These are phyloP conservation scores for Eudorcas thomsonii DNA, from an alignment of 2,113 vertebrate species.

Conservation along the genomic window DNA sequence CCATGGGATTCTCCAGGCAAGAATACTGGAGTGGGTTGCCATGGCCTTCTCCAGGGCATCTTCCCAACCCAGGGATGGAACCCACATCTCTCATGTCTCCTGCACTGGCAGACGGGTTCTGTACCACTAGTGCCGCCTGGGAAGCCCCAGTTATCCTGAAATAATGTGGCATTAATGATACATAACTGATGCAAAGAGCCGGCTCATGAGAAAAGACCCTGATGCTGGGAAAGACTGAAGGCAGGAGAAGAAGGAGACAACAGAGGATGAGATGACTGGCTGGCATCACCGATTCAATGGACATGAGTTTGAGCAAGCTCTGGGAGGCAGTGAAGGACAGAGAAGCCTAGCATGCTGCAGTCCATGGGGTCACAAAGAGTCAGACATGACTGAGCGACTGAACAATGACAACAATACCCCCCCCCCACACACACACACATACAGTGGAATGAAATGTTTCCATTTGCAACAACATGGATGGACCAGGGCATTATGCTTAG, in stretches of 20 bases:
- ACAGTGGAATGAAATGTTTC: neutral
- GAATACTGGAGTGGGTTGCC: neutral
- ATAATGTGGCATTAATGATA: neutral
- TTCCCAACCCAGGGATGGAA: neutral
- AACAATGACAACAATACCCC: neutral
- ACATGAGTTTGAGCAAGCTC: neutral
- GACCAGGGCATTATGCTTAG: neutral
- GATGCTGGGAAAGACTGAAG: neutral
- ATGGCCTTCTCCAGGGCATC: neutral
- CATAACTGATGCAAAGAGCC: neutral
- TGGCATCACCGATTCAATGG: neutral
- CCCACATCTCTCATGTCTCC: neutral
- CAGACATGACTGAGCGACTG: neutral
- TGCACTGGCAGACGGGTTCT: neutral
- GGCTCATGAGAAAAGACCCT: neutral
- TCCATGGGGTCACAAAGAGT: neutral
- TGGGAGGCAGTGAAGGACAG: neutral
- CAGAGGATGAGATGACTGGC: neutral
- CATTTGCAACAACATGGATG: neutral
- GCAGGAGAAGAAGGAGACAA: neutral
- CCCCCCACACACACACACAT: neutral
- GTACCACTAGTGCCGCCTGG: neutral
- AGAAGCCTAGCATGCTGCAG: neutral
- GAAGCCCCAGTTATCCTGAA: neutral
- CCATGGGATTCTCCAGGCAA: neutral